Conservation (phyloP, 2,888 invertebrate species). For the Drosophila multiciliata region DNA sequence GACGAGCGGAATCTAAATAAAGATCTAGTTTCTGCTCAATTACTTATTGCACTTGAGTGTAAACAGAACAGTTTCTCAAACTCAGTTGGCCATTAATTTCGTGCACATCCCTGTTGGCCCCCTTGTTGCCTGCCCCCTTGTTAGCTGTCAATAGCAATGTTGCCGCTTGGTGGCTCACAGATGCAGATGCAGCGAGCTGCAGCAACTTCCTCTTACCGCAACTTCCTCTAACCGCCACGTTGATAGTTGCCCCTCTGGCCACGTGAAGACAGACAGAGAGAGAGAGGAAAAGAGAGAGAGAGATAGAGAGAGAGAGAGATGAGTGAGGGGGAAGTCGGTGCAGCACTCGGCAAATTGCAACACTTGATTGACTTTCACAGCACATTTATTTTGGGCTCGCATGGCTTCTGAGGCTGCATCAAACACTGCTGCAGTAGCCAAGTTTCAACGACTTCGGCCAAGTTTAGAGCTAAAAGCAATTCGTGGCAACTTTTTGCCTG, state of each 20-base stretch:
- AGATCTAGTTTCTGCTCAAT: conserved; percentile 15
- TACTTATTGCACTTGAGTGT: conserved; percentile 31
- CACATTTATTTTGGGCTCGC: conserved; percentile 62
- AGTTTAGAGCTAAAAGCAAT: conserved; percentile 72
- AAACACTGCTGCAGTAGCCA: conserved; percentile 50
- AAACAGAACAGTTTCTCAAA: conserved; percentile 25
- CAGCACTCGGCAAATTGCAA: conserved; percentile 63
- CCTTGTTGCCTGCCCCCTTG: background rate
- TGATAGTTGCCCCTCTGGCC: conserved; percentile 28
- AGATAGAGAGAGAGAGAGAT: accelerated
- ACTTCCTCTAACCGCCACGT: conserved; percentile 23
- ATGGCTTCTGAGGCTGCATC: conserved; percentile 36
- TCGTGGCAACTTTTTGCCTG: conserved; percentile 51
- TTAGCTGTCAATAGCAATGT: conserved; percentile 70
- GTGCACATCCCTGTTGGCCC: background rate
- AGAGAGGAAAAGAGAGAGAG: background rate
- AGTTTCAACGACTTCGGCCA: conserved; percentile 75
- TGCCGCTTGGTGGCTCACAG: conserved; percentile 45
- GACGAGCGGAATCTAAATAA: background rate
- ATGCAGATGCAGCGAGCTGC: conserved; percentile 59
- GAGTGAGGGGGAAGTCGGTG: conserved; percentile 8
- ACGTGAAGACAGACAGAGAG: background rate
- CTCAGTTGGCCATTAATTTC: conserved; percentile 34
- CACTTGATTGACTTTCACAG: conserved; percentile 80
- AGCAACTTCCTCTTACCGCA: conserved; percentile 4